Evolutionary conservation across 1,140 invertebrate genomes (phyloP).

Genomic region (Ptiloglossa arizonensis): DNA sequence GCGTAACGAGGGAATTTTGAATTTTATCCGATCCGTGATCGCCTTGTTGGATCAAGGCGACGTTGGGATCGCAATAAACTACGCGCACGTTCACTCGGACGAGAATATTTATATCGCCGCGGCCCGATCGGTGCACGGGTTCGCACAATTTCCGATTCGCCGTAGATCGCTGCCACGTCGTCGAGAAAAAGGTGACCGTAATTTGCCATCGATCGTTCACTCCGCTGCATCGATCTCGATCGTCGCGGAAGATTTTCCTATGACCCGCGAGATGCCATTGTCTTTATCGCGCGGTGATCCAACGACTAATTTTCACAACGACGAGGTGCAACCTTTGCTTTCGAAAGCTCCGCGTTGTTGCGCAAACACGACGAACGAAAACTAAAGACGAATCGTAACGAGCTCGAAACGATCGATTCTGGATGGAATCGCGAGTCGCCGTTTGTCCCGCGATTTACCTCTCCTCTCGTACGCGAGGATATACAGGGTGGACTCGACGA

Average conservation of each 20-base stretch:
- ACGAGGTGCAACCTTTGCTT: too few species aligned
- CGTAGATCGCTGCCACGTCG: conserved; percentile 21
- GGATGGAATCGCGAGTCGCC: too few species aligned
- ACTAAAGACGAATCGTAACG: too few species aligned
- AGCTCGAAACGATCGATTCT: too few species aligned
- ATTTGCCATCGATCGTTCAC: conserved; percentile 37
- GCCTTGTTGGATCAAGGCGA: conserved; percentile 19
- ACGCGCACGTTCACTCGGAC: conserved; percentile 33
- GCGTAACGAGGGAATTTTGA: conserved; percentile 25
- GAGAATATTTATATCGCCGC: conserved; percentile 46
- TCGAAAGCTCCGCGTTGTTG: too few species aligned
- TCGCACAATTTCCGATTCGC: conserved; percentile 52
- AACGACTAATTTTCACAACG: too few species aligned
- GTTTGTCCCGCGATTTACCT: too few species aligned
- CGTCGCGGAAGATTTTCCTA: not conserved
- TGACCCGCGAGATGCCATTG: not conserved
- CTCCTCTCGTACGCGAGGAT: too few species aligned
- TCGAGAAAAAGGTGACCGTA: conserved; percentile 31
- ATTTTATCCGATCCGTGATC: conserved; percentile 40
- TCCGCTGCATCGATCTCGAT: conserved; percentile 3
- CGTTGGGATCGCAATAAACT: conserved; percentile 28
- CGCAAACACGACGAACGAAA: too few species aligned
- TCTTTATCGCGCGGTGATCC: too few species aligned
- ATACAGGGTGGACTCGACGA: too few species aligned
- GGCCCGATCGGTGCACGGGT: conserved; percentile 34